A percentile compares a stretch with the other conserved stretches of the same genome.
Conservation (phyloP, 2,113 vertebrate species). For the Pseudolaguvia tuberculata region DNA sequence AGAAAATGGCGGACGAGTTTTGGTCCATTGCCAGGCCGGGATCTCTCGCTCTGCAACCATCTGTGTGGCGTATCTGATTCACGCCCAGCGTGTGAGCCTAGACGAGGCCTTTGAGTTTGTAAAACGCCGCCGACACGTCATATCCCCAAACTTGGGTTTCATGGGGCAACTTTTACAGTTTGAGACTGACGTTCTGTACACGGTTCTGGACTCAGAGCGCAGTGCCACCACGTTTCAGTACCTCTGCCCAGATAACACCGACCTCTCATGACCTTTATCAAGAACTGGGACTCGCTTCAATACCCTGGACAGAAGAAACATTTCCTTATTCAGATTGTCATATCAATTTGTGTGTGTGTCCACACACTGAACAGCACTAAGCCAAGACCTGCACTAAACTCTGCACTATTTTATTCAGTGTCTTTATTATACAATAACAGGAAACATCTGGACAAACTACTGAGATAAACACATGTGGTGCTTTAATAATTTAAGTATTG, state of each 20-base stretch:
- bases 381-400: neutral
- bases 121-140: slow-evolving; percentile 68
- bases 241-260: slow-evolving; percentile 7
- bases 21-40: slow-evolving; percentile 75
- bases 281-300: neutral
- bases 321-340: no score
- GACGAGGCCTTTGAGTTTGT: slow-evolving; percentile 75
- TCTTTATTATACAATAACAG: neutral
- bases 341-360: neutral
- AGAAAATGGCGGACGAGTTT: slow-evolving; percentile 65
- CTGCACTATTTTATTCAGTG: slow-evolving; percentile 5
- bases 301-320: neutral
- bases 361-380: slow-evolving; percentile 20
- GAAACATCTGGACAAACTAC: neutral
- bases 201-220: slow-evolving; percentile 41
- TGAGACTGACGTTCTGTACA: slow-evolving; percentile 67
- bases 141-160: slow-evolving; percentile 74
- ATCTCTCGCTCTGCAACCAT: slow-evolving; percentile 75
- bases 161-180: slow-evolving; percentile 77
- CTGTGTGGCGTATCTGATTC: slow-evolving; percentile 75
- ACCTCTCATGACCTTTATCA: neutral
- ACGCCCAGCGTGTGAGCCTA: slow-evolving; percentile 63
- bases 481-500: no score
- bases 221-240: slow-evolving; percentile 13
- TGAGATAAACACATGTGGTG: no score